Conservation (phyloP, 2,797 vertebrate genomes). For the Platyrinchus mystaceus region DNA sequence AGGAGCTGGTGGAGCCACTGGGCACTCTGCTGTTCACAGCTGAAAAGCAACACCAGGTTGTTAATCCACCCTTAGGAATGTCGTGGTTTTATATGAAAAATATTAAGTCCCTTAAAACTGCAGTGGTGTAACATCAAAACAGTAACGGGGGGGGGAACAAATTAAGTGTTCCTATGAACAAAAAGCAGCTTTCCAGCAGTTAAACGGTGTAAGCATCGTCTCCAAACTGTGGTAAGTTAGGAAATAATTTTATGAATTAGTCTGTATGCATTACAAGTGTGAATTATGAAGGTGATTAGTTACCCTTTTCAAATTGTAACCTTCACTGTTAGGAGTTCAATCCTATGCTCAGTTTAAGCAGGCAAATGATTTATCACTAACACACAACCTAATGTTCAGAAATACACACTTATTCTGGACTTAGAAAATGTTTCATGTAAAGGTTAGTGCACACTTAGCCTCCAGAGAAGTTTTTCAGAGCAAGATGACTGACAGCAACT, state of each 20-base stretch:
- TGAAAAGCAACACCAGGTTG: constrained; percentile 72
- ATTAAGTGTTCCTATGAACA: not conserved
- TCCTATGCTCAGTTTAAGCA: not conserved
- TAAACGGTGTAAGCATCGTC: not conserved
- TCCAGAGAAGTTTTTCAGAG: not conserved
- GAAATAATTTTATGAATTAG: not conserved
- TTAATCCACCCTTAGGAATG: constrained; percentile 5
- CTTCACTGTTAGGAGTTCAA: not conserved
- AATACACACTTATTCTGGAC: not conserved
- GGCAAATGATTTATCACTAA: not conserved
- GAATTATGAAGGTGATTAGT: not conserved
- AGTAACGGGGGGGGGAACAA: not conserved
- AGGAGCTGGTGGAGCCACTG: constrained; percentile 70
- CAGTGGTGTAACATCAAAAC: not conserved
- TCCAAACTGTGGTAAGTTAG: not conserved
- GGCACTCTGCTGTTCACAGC: constrained; percentile 96
- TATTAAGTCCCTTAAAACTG: not conserved
- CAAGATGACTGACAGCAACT: not conserved
- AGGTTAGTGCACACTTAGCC: not conserved
- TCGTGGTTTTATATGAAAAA: not conserved
- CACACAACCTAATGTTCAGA: not conserved
- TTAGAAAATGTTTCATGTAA: not conserved
- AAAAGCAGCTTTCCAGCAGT: not conserved
- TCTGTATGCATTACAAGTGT: not conserved
- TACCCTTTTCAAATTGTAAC: not conserved